Evolutionary conservation across 37 sponge, comb jelly and placozoan genomes (phyloP), one percentile per base, ranked within the genome.

Genomic region (Cliona cf. orientalis): DNA sequence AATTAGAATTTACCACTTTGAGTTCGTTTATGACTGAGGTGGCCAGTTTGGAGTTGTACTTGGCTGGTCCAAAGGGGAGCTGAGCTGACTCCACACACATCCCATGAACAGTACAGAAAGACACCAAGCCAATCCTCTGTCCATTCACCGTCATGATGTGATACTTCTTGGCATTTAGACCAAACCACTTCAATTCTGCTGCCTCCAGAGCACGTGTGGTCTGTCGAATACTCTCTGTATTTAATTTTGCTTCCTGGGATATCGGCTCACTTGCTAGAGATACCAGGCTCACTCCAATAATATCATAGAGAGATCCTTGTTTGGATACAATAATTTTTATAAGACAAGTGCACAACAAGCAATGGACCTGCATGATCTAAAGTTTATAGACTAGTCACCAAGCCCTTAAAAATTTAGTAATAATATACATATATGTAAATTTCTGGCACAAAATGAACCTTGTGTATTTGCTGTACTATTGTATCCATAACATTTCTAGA

Each of bases 151-250:
- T 34, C 14, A 80, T 31, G 22, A 92, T 19, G 12, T 69, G 71
- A 45, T 78, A 39, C 31, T 66, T 28, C 72, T 75, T 79, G 41
- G 71, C 79, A 40, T 72, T 69, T 31, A 87, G 80, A 36, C 92
- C 92, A 57, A 87, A 69, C 92, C 92, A 87, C 23, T 75, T n/a
- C 33, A 92, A 37, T 2, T 69, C 79, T 2, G 61, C 69, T 1
- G 23, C 61, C n/a, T 91, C 83, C 45, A 86, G 40, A 1, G 39
- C 42, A 31, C 71, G 72, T 3, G 67, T 36, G 21, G 42, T 61
- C 22, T 9, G 39, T 46, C 33, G 11, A 3, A 63, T 22, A 5
- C 29, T 45, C 1, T 66, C 29, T 28, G 28, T 69, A 12, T 61
- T 4, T 4, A 42, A 56, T 26, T 6, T 28, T 49, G 35, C 44